Conservation (phyloP, 2,888 invertebrate species). For the Epirrhoe alternata region DNA sequence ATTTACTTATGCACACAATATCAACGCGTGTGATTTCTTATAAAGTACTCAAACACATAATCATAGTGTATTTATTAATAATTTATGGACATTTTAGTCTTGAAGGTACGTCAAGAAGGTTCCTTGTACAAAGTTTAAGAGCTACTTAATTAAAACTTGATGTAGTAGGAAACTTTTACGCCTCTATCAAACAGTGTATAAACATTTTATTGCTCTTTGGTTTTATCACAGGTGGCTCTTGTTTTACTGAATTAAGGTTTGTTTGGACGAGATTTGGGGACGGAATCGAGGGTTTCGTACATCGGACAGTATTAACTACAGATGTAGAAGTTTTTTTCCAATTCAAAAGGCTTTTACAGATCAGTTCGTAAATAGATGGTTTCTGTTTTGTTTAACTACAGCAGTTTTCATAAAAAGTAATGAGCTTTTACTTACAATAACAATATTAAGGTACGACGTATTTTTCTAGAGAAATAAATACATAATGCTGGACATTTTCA, state of each 20-base stretch:
- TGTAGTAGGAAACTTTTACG: background rate
- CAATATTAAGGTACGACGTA: too few relatives aligned
- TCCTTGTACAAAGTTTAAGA: background rate
- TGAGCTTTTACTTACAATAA: too few relatives aligned
- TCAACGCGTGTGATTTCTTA: too few relatives aligned
- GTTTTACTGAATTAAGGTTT: constrained; percentile 17
- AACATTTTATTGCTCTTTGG: constrained; percentile 3
- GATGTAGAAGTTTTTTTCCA: background rate
- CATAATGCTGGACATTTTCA: too few relatives aligned
- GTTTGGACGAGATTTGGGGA: constrained; percentile 12
- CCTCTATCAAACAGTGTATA: background rate
- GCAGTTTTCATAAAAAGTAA: too few relatives aligned
- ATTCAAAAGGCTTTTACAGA: background rate
- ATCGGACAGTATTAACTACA: constrained; percentile 8
- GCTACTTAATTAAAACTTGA: background rate
- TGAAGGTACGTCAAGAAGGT: background rate
- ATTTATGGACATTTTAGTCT: background rate
- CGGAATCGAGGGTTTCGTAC: constrained; percentile 3
- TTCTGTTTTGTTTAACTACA: too few relatives aligned
- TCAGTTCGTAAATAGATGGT: background rate
- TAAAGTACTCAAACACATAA: too few relatives aligned
- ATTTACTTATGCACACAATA: background rate
- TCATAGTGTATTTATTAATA: too few relatives aligned
- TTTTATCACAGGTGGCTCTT: constrained; percentile 12
- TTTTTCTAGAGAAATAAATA: too few relatives aligned